Evolutionary conservation across 2,888 invertebrate genomes (phyloP).

Genomic region (Yponomeuta sedellus): DNA sequence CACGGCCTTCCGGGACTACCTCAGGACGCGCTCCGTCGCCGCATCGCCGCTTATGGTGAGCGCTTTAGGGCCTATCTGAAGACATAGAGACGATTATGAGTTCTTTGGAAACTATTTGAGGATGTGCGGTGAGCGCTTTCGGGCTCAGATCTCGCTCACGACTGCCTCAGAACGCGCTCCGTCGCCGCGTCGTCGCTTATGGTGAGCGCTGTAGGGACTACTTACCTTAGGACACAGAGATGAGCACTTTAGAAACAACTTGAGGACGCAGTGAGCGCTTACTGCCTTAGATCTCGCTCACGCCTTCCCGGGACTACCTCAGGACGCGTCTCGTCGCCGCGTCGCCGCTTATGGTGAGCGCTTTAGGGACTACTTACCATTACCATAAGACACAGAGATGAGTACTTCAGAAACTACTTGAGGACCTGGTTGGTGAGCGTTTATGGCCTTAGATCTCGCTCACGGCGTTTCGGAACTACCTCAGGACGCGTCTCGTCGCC

Average conservation of each 20-base stretch:
- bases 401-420: too few relatives aligned
- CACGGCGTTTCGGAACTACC: conserved; percentile 86
- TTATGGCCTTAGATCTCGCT: conserved; percentile 84
- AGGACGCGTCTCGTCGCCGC: conserved; percentile 86
- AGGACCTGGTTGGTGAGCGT: conserved; percentile 61
- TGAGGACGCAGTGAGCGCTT: conserved; percentile 79
- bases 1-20: conserved; percentile 86
- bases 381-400: too few relatives aligned
- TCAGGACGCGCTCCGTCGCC: conserved; percentile 85
- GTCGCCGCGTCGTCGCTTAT: conserved; percentile 84
- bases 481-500: conserved; percentile 85
- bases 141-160: conserved; percentile 81
- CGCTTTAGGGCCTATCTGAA: background rate
- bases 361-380: background rate
- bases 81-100: conserved; percentile 44
- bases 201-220: too few relatives aligned
- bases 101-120: background rate
- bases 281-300: conserved; percentile 85
- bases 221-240: too few relatives aligned
- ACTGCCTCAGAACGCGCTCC: conserved; percentile 87
- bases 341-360: conserved; percentile 79
- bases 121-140: conserved; percentile 46
- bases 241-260: too few relatives aligned
- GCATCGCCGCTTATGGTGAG: conserved; percentile 81
- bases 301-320: conserved; percentile 87